phyloP scores from a whole-genome alignment of 2,888 invertebrate species.

The Ectropis crepuscularia region DNA sequence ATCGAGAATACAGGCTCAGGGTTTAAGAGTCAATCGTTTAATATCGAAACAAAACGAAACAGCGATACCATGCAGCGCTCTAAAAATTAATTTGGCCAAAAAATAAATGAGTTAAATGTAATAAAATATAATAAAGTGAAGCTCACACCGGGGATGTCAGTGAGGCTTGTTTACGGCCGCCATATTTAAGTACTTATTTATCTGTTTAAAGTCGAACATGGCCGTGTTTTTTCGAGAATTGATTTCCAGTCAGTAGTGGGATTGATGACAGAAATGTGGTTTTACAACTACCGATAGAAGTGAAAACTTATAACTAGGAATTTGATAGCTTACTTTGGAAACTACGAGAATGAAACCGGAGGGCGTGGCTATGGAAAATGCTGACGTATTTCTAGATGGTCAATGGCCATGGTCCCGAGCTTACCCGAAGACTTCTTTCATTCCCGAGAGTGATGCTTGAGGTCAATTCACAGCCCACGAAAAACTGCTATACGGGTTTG shows the following conservation, averaged over 20 bases:
- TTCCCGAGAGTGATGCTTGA: too few relatives aligned
- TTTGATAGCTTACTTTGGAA: too few relatives aligned
- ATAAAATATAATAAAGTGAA: conserved; percentile 48
- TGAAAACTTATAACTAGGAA: too few relatives aligned
- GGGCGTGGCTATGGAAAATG: too few relatives aligned
- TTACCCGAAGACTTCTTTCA: too few relatives aligned
- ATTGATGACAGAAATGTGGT: too few relatives aligned
- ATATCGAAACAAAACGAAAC: conserved; percentile 57
- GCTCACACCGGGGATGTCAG: conserved; percentile 60
- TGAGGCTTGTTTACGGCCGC: conserved; percentile 59
- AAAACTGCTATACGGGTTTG: too few relatives aligned
- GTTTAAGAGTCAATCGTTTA: conserved; percentile 56
- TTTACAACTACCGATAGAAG: too few relatives aligned
- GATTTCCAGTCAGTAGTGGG: conserved; percentile 27
- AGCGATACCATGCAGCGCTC: conserved; percentile 43
- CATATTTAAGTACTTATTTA: conserved; percentile 69
- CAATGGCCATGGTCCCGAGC: too few relatives aligned
- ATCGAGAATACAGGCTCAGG: background rate
- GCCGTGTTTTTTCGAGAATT: conserved; percentile 51
- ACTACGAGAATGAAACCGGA: too few relatives aligned
- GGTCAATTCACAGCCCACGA: too few relatives aligned
- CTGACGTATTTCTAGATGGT: too few relatives aligned
- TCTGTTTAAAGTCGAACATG: conserved; percentile 58
- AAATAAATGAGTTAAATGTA: conserved; percentile 38
- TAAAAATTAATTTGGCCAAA: conserved; percentile 66